Evolutionary conservation across 2,113 vertebrate genomes (phyloP), one percentile per base, ranked within the genome.

Genomic region (Platichthys stellatus): DNA sequence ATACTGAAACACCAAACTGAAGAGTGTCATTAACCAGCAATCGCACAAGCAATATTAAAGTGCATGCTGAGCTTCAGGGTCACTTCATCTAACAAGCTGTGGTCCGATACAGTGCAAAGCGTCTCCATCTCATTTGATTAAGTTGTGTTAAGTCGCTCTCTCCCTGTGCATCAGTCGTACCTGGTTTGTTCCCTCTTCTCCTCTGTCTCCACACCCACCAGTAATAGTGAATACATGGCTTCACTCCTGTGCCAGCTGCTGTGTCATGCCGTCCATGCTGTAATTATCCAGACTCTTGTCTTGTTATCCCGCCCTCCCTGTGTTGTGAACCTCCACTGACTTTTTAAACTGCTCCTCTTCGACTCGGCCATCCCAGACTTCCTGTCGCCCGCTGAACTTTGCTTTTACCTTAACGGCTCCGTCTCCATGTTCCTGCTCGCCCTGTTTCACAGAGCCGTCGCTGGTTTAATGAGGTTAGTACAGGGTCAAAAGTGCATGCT

Each of bases 301-400:
- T 66, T 47, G 14, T 61, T 40, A 56, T 67, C 31, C 24, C 0
- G 1, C 62, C 45, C 12, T 11, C 12, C 4, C 3, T 57, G 51
- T n/a, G 15, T 18, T 18, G 15, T 51, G 49, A 51, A 13, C 49
- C 49, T 45, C 14, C 0, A 5, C 5, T 10, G 51, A 54, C 51
- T 1, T 54, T 58, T 26, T 58, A 20, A 49, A 23, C 51, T 65
- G 43, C 23, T 5, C 18, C 53, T 62, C 4, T 2, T 54, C 15
- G 58, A 47, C 51, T 10, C 18, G 20, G 31, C 38, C 69, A 23
- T 11, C 38, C 7, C 24, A 23, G 20, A 49, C 53, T 4, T 0
- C 17, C 28, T 68, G 23, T n/a, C 26, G 69, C 60, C 69, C 40
- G 38, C 21, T 63, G 38, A 28, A 68, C 57, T 57, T 70, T 61